Percentiles rank a stretch among this genome's conserved stretches.
Conservation (phyloP, 2,888 invertebrate genomes). For the Bugulina stolonifera region DNA sequence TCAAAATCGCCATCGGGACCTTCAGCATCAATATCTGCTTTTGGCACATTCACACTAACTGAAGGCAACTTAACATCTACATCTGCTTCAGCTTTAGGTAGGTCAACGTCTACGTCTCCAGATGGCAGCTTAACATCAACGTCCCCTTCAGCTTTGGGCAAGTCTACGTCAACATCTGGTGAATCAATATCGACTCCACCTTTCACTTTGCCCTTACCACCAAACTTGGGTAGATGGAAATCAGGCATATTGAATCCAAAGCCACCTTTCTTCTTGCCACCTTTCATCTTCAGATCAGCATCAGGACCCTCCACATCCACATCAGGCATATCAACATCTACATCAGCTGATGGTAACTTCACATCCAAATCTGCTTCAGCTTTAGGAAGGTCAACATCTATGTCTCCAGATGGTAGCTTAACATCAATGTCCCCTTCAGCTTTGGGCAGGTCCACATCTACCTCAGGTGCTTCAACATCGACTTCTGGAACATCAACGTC, state of each 20-base stretch:
- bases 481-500: background rate
- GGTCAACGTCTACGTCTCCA: constrained; percentile 16
- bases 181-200: background rate
- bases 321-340: constrained; percentile 23
- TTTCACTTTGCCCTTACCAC: constrained; percentile 25
- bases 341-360: background rate
- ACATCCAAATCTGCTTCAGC: background rate
- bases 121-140: background rate
- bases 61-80: constrained; percentile 19
- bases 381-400: constrained; percentile 15
- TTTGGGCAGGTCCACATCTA: background rate
- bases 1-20: background rate
- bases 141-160: background rate
- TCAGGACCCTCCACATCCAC: background rate
- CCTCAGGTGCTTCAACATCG: background rate
- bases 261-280: constrained; percentile 11
- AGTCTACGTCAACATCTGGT: background rate
- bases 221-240: constrained; percentile 25
- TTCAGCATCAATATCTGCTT: background rate
- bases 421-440: background rate
- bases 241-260: constrained; percentile 26
- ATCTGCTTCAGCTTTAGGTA: constrained; percentile 4
- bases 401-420: background rate
- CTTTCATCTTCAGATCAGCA: background rate
- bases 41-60: background rate